A percentile compares a stretch with the other conserved stretches of the same genome.
Conservation (phyloP, 2,888 invertebrate species). For the Ochropleura leucogaster region DNA sequence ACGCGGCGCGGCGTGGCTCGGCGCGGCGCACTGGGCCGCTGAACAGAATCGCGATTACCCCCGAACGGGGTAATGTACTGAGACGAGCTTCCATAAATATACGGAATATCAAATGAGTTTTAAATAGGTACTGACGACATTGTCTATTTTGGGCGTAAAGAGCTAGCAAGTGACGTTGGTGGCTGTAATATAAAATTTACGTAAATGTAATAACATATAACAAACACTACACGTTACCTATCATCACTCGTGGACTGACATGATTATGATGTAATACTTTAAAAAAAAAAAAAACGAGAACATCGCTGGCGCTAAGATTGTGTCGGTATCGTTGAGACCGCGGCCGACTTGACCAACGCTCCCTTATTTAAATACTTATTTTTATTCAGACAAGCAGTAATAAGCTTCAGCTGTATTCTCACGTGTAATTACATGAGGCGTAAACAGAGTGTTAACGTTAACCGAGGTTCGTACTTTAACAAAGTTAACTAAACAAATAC, state of each 20-base stretch:
- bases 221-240: not conserved
- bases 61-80: conserved; percentile 26
- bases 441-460: not conserved
- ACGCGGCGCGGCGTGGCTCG: conserved; percentile 13
- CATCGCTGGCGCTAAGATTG: not conserved
- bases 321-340: not conserved
- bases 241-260: not conserved
- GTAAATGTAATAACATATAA: not conserved
- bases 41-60: conserved; percentile 31
- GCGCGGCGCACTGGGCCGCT: not conserved
- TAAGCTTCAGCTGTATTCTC: not conserved
- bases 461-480: not conserved
- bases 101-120: conserved; percentile 13
- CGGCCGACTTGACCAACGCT: not conserved
- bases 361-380: not conserved
- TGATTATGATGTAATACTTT: not conserved
- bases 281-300: too few relatives aligned
- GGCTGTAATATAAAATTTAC: too few relatives aligned
- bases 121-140: conserved; percentile 1
- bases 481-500: not conserved
- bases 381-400: not conserved
- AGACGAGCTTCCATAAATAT: conserved; percentile 25
- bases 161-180: not conserved
- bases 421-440: not conserved
- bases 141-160: not conserved